These are phyloP conservation scores for Notamacropus eugenii DNA, from an alignment of 2,797 vertebrate species.

Conservation along the genomic window DNA sequence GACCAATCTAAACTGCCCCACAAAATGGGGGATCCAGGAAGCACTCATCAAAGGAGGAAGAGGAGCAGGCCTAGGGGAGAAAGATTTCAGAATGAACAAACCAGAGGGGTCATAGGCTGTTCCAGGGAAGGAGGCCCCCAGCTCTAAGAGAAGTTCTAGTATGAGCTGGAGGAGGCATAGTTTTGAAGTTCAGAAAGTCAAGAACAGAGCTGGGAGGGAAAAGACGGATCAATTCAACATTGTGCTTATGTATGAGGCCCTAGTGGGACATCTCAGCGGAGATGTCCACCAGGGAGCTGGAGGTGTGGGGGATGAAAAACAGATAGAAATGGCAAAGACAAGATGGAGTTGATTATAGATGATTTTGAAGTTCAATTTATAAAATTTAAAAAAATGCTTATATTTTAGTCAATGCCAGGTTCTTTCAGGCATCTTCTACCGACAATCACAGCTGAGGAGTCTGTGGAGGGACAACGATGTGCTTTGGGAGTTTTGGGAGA, in stretches of 20 bases:
- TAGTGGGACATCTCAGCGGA: neutral
- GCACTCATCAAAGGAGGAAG: neutral
- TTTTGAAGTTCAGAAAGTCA: neutral
- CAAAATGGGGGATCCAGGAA: neutral
- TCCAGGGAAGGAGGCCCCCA: neutral
- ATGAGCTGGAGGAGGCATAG: neutral
- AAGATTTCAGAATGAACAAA: neutral
- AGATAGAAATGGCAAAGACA: neutral
- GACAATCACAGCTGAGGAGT: neutral
- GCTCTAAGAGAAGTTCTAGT: neutral
- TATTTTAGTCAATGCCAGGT: slow-evolving; percentile 19
- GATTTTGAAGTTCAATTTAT: slow-evolving; percentile 41
- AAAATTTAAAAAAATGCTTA: slow-evolving; percentile 31
- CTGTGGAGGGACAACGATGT: neutral
- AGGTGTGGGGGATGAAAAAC: neutral
- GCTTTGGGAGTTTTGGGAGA: neutral
- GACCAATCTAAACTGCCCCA: no score
- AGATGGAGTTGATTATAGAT: neutral
- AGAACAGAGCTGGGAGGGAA: neutral
- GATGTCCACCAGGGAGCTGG: neutral
- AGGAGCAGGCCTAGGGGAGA: neutral
- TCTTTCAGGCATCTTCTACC: slow-evolving; percentile 47
- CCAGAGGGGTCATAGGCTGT: neutral
- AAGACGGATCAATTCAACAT: neutral
- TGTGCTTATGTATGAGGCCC: neutral